Conservation (phyloP, 2,888 invertebrate species). For the Diadegma fenestrale region DNA sequence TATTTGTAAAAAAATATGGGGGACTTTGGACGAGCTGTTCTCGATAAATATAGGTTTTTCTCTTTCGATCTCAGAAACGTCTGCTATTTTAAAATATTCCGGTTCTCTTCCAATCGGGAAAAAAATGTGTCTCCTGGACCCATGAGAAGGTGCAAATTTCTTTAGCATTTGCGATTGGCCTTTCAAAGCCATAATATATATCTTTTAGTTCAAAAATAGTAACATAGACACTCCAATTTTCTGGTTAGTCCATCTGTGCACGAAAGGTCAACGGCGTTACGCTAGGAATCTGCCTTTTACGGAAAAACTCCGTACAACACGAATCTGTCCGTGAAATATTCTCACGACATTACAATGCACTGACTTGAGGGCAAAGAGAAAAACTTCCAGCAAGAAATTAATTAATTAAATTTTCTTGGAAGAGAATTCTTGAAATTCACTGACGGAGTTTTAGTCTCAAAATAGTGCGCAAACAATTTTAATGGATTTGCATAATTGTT, state of each 20-base stretch:
- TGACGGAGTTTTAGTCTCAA: background rate
- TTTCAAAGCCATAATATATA: background rate
- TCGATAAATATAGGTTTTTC: background rate
- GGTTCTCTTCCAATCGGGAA: background rate
- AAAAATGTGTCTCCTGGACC: background rate
- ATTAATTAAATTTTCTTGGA: background rate
- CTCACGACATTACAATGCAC: background rate
- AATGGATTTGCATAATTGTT: background rate
- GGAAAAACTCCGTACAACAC: background rate
- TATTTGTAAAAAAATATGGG: background rate
- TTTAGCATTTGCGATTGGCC: background rate
- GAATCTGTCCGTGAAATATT: background rate
- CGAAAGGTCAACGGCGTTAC: background rate
- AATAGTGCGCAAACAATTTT: background rate
- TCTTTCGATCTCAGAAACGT: background rate
- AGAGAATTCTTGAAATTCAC: background rate
- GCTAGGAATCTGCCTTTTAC: background rate
- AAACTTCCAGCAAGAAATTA: background rate
- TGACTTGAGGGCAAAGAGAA: background rate
- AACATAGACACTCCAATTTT: background rate
- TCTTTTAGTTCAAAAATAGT: background rate
- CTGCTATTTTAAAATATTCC: background rate
- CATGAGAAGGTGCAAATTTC: background rate
- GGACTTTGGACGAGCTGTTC: background rate
- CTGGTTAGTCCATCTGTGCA: background rate